phyloP scores from a whole-genome alignment of 2,888 invertebrate genomes.

The Drosophila hamatofila region DNA sequence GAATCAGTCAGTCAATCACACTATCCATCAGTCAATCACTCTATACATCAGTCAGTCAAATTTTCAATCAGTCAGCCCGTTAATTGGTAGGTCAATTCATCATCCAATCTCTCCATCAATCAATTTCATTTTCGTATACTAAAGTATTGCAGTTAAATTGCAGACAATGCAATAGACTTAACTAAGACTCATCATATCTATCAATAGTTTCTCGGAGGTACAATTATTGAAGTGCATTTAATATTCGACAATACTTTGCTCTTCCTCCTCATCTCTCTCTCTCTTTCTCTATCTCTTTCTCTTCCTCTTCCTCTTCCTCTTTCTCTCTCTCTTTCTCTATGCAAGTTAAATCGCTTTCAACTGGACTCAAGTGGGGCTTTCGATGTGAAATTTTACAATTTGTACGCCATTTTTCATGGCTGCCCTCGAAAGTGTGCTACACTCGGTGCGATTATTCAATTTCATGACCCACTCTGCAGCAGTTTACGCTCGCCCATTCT shows the following conservation, averaged over 20 bases:
- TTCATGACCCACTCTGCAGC: slow-evolving; percentile 7
- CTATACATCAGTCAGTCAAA: background rate
- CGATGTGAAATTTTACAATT: slow-evolving; percentile 14
- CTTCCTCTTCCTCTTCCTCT: too few relatives aligned
- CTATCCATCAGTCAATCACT: background rate
- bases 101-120: background rate
- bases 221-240: background rate
- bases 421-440: slow-evolving; percentile 5
- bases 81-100: too few relatives aligned
- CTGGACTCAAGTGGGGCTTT: slow-evolving; percentile 7
- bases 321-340: background rate
- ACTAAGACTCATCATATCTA: background rate
- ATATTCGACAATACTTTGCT: background rate
- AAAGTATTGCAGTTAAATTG: background rate
- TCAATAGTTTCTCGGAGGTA: background rate
- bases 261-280: background rate
- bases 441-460: slow-evolving; percentile 20
- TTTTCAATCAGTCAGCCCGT: background rate
- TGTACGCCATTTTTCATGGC: slow-evolving; percentile 8
- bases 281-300: background rate
- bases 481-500: background rate
- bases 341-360: slow-evolving; percentile 8
- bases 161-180: background rate
- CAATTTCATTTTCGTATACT: background rate
- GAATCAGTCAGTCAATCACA: background rate